phyloP scores from a whole-genome alignment of 2,113 vertebrate species.

The Coptodon rendalli region DNA sequence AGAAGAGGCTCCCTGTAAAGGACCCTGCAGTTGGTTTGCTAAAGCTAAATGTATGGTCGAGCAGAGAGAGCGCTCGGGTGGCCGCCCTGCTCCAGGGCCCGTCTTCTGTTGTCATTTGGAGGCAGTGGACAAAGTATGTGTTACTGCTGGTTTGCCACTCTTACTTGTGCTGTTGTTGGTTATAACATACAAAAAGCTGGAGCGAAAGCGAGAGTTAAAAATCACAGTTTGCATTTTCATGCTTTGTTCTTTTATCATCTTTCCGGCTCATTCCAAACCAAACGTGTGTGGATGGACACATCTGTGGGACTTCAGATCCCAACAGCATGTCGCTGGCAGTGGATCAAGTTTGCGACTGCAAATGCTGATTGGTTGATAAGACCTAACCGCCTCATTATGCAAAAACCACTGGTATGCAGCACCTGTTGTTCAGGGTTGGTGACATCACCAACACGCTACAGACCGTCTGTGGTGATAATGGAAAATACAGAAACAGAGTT shows the following conservation, averaged over 20 bases:
- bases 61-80: not conserved
- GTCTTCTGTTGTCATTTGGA: not conserved
- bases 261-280: not conserved
- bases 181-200: not conserved
- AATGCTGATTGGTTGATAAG: not conserved
- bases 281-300: not conserved
- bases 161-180: not conserved
- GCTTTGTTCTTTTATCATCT: not conserved
- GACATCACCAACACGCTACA: not conserved
- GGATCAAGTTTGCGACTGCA: not conserved
- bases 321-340: not conserved
- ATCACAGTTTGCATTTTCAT: not conserved
- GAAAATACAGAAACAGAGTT: not conserved
- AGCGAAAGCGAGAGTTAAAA: not conserved
- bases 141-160: not conserved
- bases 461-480: not conserved
- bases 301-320: not conserved
- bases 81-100: accelerated
- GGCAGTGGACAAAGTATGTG: not conserved
- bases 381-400: not conserved
- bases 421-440: not conserved
- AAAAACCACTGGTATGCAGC: not conserved
- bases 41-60: not conserved
- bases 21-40: not conserved
- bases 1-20: not conserved